A percentile compares a stretch with the other conserved stretches of the same genome.
phyloP scores from a whole-genome alignment of 2,113 vertebrate species.

The Butorides virescens region DNA sequence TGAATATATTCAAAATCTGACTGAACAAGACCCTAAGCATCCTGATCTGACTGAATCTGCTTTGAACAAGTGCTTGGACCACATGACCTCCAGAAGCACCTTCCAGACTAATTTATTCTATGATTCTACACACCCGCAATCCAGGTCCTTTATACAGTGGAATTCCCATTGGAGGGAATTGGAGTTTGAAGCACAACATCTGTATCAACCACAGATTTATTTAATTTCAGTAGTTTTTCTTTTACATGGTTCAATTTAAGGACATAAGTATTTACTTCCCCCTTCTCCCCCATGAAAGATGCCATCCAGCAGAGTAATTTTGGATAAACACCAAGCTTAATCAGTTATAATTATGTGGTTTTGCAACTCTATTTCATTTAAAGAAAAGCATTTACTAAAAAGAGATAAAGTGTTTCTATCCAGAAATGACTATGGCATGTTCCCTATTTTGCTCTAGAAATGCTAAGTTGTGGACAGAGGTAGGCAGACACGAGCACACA shows the following conservation, averaged over 20 bases:
- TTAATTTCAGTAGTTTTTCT: neutral
- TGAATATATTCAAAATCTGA: neutral
- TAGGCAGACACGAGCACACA: neutral
- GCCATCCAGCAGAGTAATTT: neutral
- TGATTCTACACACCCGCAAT: neutral
- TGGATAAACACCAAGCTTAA: neutral
- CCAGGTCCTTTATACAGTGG: neutral
- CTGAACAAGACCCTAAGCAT: neutral
- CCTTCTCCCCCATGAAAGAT: neutral
- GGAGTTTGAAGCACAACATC: neutral
- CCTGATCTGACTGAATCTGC: neutral
- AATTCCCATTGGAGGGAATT: neutral
- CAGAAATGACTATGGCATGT: neutral
- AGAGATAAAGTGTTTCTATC: neutral
- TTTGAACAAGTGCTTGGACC: neutral
- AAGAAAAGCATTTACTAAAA: neutral
- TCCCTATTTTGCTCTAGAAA: neutral
- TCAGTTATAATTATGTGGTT: neutral
- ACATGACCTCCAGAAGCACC: neutral
- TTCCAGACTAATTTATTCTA: neutral
- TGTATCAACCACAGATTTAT: neutral
- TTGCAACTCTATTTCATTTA: neutral
- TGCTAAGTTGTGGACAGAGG: neutral
- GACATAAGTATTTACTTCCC: neutral
- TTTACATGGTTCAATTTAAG: neutral